Evolutionary conservation across 2,888 invertebrate species (phyloP), one percentile per base, ranked within the genome.

Genomic region (Agrilus biguttatus): DNA sequence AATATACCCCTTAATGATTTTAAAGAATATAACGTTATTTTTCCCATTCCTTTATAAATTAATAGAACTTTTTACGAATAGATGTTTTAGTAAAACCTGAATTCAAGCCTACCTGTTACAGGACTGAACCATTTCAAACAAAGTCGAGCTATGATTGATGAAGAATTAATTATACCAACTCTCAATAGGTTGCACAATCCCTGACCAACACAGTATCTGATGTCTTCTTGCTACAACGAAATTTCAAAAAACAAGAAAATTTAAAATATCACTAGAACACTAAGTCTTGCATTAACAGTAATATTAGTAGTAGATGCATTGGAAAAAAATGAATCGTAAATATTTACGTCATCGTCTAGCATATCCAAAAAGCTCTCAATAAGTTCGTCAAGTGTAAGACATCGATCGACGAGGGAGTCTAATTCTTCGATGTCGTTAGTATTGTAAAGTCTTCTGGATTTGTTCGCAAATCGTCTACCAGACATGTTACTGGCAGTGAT

Each of bases 51-150:
- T 17, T 4, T n/a, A n/a, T n/a, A n/a, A n/a, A n/a, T n/a, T n/a
- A n/a, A n/a, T n/a, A n/a, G n/a, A n/a, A n/a, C 5, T 19, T 19
- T 5, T 19, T 19, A 5, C 19, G 5, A 19, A 19, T 19, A 19
- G 5, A 19, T 5, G 2, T 19, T 35, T 3, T 35, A 37, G 2
- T 14, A 36, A 41, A 36, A 36, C 12, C 5, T 14, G 5, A 34
- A 28, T 28, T 28, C 10, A 40, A 1, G 6, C 40, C n/a, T 36
- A 45, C 46, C 46, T 37, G 46, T 43, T n/a, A 43, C 12, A 7
- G 43, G 43, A 41, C 42, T 39, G n/a, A 47, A 41, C 47, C 47
- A 47, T 35, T 47, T 47, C 5, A 47, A 14, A 33, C 45, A 36
- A 17, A 47, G 13, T 34, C 43, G 36, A 3, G 45, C 36, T 13